Conservation (phyloP, 2,888 invertebrate species). For the Temnothorax rugatulus region DNA sequence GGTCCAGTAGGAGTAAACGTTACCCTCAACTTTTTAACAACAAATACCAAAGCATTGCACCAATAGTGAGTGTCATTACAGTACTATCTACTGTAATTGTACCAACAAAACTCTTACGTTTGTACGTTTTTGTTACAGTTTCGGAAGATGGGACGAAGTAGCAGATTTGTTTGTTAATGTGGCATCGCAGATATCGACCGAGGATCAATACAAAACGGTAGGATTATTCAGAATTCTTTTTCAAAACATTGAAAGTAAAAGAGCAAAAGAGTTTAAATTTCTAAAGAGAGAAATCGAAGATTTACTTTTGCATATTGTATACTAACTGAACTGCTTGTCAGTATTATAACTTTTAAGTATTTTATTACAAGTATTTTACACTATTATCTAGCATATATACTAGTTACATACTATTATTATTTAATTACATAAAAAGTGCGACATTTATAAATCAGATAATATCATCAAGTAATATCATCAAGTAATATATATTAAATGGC, state of each 20-base stretch:
- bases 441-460: not conserved
- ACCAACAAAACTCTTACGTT: not conserved
- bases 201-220: conserved; percentile 73
- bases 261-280: not conserved
- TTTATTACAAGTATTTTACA: too few species aligned
- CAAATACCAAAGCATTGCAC: not conserved
- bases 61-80: conserved; percentile 23
- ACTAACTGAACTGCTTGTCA: not conserved
- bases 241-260: not conserved
- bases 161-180: conserved; percentile 70
- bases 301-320: not conserved
- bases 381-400: not conserved
- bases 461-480: not conserved
- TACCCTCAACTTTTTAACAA: conserved; percentile 70
- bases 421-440: not conserved
- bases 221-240: not conserved
- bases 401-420: not conserved
- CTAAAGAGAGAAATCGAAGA: not conserved
- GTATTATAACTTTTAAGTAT: too few species aligned
- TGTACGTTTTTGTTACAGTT: conserved; percentile 65
- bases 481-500: conserved; percentile 3
- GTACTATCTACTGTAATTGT: not conserved
- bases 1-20: conserved; percentile 74
- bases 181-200: conserved; percentile 69
- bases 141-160: conserved; percentile 75